Base-by-base conservation (phyloP, 2,888 invertebrate genomes). In the Dioctria linearis region DNA sequence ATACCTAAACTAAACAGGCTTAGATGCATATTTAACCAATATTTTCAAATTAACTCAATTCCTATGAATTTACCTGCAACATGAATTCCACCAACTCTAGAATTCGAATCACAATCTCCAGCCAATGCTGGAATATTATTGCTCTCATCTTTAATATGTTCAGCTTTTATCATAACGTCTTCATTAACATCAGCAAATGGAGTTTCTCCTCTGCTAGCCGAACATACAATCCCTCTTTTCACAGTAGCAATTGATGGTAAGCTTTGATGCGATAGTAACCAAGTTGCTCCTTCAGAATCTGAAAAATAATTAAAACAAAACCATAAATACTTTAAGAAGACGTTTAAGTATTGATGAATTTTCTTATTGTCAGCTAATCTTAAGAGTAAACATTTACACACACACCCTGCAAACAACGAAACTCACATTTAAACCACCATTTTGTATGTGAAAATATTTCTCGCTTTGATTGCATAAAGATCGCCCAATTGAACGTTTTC, bases 381-480 rank as follows among this genome's bases (percentile, higher is more conserved):
- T 11, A 54, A 11, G 39, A 39, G 25, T 25, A 25, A 25, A 25
- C 25, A 25, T 25, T 25, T 25, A 25, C 25, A 25, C 25, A 25
- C 25, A 25, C 25, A 25, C 25, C 1, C 25, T 25, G 25, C 25
- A 25, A 25, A 25, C 25, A 25, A 25, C 25, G 5, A 61, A 67
- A 11, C 13, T 5, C 43, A 69, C 40, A 57, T 43, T 46, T 9
- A 67, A 67, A 40, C 57, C 76, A 63, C 76, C 76, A 76, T 76
- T 63, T 76, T 76, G 49, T 59, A 39, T 39, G 49, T 13, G 49
- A 79, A 67, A 51, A 42, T 75, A 80, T 3, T 80, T 79, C 86
- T 83, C 43, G 59, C 42, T 71, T 46, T 57, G 59, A 67, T 69
- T 79, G 42, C 42, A 51, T 49, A 5, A n/a, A 42, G 46, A 6